Base-by-base conservation (phyloP, 2,888 invertebrate genomes). In the Steinernema carpocapsae region DNA sequence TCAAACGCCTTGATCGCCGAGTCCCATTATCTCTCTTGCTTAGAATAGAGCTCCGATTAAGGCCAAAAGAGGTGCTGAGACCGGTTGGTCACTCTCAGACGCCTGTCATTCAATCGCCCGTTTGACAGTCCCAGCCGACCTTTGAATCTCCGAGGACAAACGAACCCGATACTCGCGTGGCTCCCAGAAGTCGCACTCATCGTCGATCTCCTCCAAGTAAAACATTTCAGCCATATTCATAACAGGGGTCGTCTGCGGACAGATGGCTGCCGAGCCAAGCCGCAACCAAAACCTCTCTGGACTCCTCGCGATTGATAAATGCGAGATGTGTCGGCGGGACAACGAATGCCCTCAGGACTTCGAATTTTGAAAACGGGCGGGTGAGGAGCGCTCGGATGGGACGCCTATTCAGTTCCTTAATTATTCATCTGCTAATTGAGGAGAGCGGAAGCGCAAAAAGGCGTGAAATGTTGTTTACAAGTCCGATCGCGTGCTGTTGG, bases 391-490 rank as follows among this genome's bases (percentile, higher is more conserved):
- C 32, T 17, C 32, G 64, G 32, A 37, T 10, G 37, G 37, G 37
- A 17, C 48, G 37, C 37, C 37, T 37, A 37, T 37, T 26, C 64
- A 17, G 14, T 64, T 37, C 37, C 64, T 64, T 37, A 64, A 64
- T 64, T 64, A 64, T 64, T 64, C 64, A 64, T 64, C 17, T 10
- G 64, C 64, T 64, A 64, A 64, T 64, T 64, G 64, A 32, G n/a
- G 64, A 26, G 64, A 32, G 64, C 3, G 37, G 32, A 26, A 29
- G 64, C 4, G 48, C 48, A 48, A 19, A 48, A n/a, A 48, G 17
- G 48, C 48, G 48, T 48, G 48, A 48, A 48, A 48, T 37, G 37
- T 17, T 48, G 48, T 48, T 48, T 48, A 19, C 48, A 14, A n/a
- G 48, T 48, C 19, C 48, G 14, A 37, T 7, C 48, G 4, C 48